phyloP scores from a whole-genome alignment of 92 coral and sea anemone genomes.

The Palythoa grandis region DNA sequence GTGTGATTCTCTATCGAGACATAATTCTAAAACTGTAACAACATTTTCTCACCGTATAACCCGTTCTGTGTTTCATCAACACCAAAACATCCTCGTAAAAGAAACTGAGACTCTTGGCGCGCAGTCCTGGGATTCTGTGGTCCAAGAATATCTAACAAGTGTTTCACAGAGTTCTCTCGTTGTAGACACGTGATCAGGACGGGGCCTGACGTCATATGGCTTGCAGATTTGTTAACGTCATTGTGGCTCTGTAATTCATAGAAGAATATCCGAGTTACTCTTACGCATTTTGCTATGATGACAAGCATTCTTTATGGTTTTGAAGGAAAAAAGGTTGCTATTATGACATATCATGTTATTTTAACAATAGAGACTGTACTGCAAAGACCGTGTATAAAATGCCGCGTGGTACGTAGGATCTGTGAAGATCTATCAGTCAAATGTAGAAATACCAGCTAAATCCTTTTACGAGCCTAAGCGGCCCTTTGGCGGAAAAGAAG shows the following conservation, averaged over 20 bases:
- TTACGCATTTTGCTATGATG: no score
- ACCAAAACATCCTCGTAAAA: slow-evolving; percentile 92
- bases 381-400: no score
- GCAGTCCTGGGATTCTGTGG: slow-evolving; percentile 83
- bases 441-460: no score
- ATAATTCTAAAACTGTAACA: background rate
- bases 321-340: no score
- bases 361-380: no score
- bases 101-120: slow-evolving; percentile 87
- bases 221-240: slow-evolving; percentile 57
- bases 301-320: no score
- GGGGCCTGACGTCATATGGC: slow-evolving; percentile 89
- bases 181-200: slow-evolving; percentile 77
- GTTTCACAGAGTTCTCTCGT: slow-evolving; percentile 94
- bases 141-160: slow-evolving; percentile 85
- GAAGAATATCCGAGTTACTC: no score
- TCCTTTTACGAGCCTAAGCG: no score
- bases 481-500: no score
- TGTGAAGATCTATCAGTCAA: no score
- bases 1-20: background rate
- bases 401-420: no score
- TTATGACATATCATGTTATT: no score
- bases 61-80: slow-evolving; percentile 79
- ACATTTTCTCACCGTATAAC: slow-evolving; percentile 75
- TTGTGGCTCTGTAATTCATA: slow-evolving; percentile 3